phyloP scores from a whole-genome alignment of 2,888 invertebrate species.

The Electrophaes corylata region DNA sequence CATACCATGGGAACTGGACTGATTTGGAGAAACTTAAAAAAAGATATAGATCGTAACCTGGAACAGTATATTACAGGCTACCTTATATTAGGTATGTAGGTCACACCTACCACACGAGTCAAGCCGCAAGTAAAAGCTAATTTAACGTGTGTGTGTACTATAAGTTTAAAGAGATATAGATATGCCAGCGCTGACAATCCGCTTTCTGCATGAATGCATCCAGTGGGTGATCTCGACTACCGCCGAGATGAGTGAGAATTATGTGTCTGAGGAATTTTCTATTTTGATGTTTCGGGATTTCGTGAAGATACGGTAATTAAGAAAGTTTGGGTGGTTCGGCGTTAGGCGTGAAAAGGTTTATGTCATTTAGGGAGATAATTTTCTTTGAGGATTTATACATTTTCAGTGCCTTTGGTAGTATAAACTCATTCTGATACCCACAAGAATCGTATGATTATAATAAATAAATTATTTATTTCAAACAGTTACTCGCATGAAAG shows the following conservation, averaged over 20 bases:
- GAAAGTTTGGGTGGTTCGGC: conserved; percentile 26
- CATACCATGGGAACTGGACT: too few relatives aligned
- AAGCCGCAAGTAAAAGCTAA: too few relatives aligned
- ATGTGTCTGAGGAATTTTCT: conserved; percentile 47
- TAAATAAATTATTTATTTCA: too few relatives aligned
- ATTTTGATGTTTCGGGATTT: conserved; percentile 34
- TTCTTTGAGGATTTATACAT: conserved; percentile 5
- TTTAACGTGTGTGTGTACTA: too few relatives aligned
- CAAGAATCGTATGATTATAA: neutral
- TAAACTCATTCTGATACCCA: neutral
- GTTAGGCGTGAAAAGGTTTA: conserved; percentile 22
- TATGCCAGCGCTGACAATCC: neutral
- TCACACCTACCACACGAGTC: too few relatives aligned
- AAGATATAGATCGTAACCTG: too few relatives aligned
- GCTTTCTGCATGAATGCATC: conserved; percentile 3
- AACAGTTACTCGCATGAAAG: too few relatives aligned
- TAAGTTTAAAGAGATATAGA: too few relatives aligned
- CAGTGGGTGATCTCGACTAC: conserved; percentile 56
- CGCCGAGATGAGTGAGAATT: conserved; percentile 67
- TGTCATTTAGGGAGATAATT: conserved; percentile 16
- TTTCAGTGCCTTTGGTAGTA: neutral
- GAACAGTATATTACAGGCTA: too few relatives aligned
- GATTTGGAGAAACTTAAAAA: too few relatives aligned
- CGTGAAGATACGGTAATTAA: conserved; percentile 32
- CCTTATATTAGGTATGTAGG: too few relatives aligned